Percentiles rank a stretch among this genome's conserved stretches.
Conservation (phyloP, 2,113 vertebrate species). For the Apus apus region DNA sequence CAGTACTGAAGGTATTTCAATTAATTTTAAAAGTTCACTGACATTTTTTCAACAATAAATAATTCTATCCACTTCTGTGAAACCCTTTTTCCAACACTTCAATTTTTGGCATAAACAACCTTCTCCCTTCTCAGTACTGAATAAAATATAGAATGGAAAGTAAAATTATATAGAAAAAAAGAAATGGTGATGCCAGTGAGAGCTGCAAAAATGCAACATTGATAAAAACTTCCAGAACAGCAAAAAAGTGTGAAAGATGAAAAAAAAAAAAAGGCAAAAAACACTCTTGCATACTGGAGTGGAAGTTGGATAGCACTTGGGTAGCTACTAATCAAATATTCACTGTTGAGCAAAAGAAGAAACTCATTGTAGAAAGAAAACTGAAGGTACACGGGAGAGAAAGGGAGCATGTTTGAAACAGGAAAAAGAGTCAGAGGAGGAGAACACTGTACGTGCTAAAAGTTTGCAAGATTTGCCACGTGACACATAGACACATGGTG, state of each 20-base stretch:
- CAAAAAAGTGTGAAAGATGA: not conserved
- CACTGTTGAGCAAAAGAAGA: constrained; percentile 28
- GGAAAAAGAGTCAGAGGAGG: not conserved
- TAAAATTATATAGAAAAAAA: not conserved
- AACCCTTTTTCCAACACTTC: constrained; percentile 16
- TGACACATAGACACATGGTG: not conserved
- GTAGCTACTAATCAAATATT: constrained; percentile 49
- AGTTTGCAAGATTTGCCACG: not conserved
- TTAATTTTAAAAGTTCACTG: constrained; percentile 51
- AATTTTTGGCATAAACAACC: constrained; percentile 7
- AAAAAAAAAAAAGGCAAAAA: not conserved
- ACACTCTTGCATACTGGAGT: not conserved
- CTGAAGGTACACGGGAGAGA: not conserved
- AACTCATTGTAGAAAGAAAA: not conserved
- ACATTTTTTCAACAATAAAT: constrained; percentile 24
- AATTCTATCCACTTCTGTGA: not conserved
- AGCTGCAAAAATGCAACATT: not conserved
- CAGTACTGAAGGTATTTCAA: constrained; percentile 39
- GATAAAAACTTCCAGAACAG: not conserved
- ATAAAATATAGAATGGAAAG: not conserved
- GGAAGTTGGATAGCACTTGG: not conserved
- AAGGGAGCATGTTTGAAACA: not conserved
- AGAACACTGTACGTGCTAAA: not conserved
- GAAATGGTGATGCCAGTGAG: not conserved
- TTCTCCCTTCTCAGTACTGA: not conserved